phyloP scores from a whole-genome alignment of 2,113 vertebrate species.

The Anarrhichthys ocellatus region DNA sequence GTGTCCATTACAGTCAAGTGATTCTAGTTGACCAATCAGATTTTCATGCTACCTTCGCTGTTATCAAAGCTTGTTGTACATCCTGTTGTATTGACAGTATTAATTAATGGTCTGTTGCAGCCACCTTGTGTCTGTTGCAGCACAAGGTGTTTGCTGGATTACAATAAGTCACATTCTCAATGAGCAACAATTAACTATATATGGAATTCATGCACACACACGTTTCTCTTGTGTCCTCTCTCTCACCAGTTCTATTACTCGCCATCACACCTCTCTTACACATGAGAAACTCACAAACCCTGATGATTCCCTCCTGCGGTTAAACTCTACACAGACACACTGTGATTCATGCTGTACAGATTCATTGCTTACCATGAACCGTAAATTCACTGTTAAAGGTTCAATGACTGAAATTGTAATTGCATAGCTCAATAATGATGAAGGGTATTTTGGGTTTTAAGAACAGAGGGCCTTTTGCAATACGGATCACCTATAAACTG shows the following conservation, averaged over 20 bases:
- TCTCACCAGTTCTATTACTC: constrained; percentile 11
- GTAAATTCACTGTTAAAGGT: background rate
- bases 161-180: background rate
- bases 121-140: too few species aligned
- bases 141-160: constrained; percentile 14
- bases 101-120: constrained; percentile 33
- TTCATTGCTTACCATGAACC: background rate
- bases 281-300: background rate
- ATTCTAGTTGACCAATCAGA: constrained; percentile 66
- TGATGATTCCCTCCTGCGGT: background rate
- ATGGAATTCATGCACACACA: background rate
- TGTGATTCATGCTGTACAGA: background rate
- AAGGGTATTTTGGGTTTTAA: background rate
- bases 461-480: background rate
- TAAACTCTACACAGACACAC: constrained; percentile 3
- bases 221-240: background rate
- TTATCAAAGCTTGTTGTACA: constrained; percentile 10
- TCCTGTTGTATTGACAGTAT: constrained; percentile 33
- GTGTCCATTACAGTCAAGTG: constrained; percentile 44
- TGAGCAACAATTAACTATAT: background rate
- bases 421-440: background rate
- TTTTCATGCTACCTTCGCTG: constrained; percentile 24
- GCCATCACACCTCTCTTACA: constrained; percentile 11
- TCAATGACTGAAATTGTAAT: background rate
- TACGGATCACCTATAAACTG: background rate